These are phyloP conservation scores for Corythaixoides concolor DNA, from an alignment of 2,113 vertebrate genomes.

Conservation along the genomic window DNA sequence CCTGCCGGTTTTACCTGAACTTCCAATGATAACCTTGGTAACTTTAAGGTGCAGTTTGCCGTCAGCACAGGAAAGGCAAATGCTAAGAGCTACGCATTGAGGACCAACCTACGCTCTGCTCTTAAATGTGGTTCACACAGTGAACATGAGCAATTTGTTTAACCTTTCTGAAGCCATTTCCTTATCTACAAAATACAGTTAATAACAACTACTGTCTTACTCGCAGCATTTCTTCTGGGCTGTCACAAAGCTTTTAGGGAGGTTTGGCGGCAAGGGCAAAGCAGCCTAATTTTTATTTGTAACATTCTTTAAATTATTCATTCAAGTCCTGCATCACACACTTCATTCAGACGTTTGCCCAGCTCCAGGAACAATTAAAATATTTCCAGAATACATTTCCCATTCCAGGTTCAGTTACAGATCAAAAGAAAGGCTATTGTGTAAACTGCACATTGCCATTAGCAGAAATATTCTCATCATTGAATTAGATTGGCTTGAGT, in stretches of 20 bases:
- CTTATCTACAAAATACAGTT: conserved; percentile 22
- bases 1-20: neutral
- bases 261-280: neutral
- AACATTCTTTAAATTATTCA: conserved; percentile 50
- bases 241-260: conserved; percentile 38
- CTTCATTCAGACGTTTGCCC: conserved; percentile 67
- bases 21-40: neutral
- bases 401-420: conserved; percentile 65
- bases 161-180: conserved; percentile 35
- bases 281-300: conserved; percentile 25
- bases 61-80: neutral
- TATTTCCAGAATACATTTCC: conserved; percentile 73
- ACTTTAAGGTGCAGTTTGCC: neutral
- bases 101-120: neutral
- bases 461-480: conserved; percentile 74
- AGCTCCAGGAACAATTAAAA: conserved; percentile 72
- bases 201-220: conserved; percentile 17
- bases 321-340: conserved; percentile 11
- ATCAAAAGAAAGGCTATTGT: conserved; percentile 75
- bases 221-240: neutral
- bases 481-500: conserved; percentile 66
- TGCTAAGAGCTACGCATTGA: neutral
- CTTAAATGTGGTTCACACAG: neutral
- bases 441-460: conserved; percentile 58
- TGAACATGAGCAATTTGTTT: neutral